These are phyloP conservation scores for Tonatia bakeri DNA, from an alignment of 2,113 vertebrate species.

Conservation along the genomic window DNA sequence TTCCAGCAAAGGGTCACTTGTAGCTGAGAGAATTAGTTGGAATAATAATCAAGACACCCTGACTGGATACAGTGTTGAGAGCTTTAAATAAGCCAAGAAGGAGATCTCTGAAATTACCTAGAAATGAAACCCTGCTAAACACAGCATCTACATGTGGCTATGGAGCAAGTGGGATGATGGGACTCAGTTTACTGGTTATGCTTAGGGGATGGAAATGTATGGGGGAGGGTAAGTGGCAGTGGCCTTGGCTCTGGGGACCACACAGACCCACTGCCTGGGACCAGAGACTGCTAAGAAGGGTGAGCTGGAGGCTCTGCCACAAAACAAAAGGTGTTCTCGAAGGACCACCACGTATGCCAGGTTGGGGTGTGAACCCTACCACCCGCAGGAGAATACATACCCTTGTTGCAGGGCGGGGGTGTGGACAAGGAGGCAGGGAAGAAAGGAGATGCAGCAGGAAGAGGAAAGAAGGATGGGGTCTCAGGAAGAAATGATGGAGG, in stretches of 20 bases:
- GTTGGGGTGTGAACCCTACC: neutral
- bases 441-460: neutral
- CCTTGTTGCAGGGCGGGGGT: neutral
- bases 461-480: neutral
- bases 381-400: neutral
- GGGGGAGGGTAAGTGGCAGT: neutral
- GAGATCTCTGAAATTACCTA: neutral
- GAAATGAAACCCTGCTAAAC: neutral
- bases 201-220: neutral
- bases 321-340: neutral
- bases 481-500: neutral
- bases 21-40: neutral
- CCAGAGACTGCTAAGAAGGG: neutral
- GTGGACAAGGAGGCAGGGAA: neutral
- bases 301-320: neutral
- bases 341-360: fast-evolving
- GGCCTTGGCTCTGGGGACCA: neutral
- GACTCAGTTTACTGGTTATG: neutral
- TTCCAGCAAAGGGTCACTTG: neutral
- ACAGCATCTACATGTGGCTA: neutral
- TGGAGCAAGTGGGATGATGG: neutral
- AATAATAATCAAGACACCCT: neutral
- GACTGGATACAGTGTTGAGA: neutral
- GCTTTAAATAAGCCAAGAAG: constrained; percentile 4
- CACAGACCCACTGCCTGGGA: neutral